A percentile compares a stretch with the other conserved stretches of the same genome.
phyloP scores from a whole-genome alignment of 2,113 vertebrate species.

The Okapia johnstoni region DNA sequence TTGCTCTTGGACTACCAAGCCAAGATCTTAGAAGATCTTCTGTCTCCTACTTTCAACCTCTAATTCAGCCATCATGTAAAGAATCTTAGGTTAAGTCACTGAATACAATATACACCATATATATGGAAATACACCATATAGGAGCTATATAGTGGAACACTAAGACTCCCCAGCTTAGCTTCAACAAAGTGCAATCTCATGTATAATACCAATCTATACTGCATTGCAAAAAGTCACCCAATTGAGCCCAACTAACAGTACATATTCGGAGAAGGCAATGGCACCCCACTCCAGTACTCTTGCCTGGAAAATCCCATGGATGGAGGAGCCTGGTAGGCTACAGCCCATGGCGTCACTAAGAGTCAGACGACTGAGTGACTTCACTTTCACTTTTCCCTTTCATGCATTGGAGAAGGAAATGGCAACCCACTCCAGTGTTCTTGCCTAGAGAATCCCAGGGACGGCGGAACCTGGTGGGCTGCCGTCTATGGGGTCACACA shows the following conservation, averaged over 20 bases:
- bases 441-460: not conserved
- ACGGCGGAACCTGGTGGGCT: too few species aligned
- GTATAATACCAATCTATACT: not conserved
- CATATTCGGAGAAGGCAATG: too few species aligned
- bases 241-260: not conserved
- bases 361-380: too few species aligned
- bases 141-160: not conserved
- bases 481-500: not conserved
- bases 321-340: too few species aligned
- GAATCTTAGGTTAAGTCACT: not conserved
- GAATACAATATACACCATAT: too few species aligned
- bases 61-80: not conserved
- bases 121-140: too few species aligned
- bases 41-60: not conserved
- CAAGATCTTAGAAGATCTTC: not conserved
- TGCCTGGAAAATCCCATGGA: too few species aligned
- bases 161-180: not conserved
- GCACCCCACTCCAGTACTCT: too few species aligned
- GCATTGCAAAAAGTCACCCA: not conserved
- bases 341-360: too few species aligned
- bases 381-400: too few species aligned
- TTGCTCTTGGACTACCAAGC: not conserved
- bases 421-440: too few species aligned
- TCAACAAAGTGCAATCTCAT: not conserved
- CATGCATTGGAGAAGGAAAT: too few species aligned